Conservation (phyloP, 2,797 vertebrate species). For the Halcyon badia region DNA sequence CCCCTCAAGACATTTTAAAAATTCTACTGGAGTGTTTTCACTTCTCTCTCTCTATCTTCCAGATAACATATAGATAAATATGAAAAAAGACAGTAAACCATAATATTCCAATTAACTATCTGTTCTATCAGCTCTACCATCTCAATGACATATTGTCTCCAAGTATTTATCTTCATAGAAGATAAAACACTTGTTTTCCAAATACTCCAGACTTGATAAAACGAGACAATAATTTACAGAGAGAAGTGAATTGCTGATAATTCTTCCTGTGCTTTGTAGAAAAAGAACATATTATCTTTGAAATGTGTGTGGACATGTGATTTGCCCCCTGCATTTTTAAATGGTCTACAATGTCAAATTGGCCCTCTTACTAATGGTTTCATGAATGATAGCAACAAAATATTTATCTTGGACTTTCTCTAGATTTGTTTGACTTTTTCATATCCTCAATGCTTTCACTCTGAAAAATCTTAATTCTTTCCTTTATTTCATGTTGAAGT, state of each 20-base stretch:
- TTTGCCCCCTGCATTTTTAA: neutral
- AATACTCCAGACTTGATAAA: constrained; percentile 2
- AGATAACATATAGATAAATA: constrained; percentile 19
- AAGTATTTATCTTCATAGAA: neutral
- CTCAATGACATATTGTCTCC: neutral
- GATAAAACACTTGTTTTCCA: constrained; percentile 10
- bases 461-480: neutral
- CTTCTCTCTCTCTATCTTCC: neutral
- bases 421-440: neutral
- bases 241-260: neutral
- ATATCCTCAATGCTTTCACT: neutral
- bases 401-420: neutral
- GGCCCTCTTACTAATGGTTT: neutral
- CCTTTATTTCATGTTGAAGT: neutral
- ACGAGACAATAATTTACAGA: neutral
- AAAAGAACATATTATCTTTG: neutral
- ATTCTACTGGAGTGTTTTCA: neutral
- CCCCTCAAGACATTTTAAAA: neutral
- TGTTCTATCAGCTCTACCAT: neutral
- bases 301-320: neutral
- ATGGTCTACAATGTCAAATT: neutral
- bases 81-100: neutral
- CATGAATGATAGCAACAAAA: neutral
- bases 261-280: neutral
- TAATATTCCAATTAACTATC: constrained; percentile 16